Evolutionary conservation across 2,113 vertebrate genomes (phyloP).

Genomic region (Bostrychus sinensis): DNA sequence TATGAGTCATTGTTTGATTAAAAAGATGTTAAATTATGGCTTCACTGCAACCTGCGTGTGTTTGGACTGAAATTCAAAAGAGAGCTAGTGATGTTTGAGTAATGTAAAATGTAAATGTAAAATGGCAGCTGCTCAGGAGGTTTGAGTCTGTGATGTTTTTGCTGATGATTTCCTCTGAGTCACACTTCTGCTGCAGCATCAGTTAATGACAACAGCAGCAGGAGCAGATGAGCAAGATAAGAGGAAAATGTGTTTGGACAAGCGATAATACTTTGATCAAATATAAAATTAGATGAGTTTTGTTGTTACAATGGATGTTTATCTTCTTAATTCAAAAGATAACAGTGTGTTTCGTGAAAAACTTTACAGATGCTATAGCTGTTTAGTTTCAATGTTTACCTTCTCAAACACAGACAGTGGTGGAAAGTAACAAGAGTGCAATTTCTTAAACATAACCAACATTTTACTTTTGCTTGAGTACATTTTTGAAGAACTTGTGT

Average conservation of each 20-base stretch:
- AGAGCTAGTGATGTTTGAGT: not conserved
- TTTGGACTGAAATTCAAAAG: not conserved
- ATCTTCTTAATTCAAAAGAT: not conserved
- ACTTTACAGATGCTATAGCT: not conserved
- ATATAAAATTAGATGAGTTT: not conserved
- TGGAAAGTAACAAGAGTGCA: too few species aligned
- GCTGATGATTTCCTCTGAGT: too few species aligned
- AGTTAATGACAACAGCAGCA: not conserved
- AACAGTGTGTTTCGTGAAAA: not conserved
- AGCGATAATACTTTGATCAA: not conserved
- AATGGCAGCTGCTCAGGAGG: slow-evolving; percentile 4
- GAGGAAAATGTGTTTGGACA: not conserved
- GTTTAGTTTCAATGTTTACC: not conserved
- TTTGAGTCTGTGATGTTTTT: not conserved
- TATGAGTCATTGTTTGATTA: too few species aligned
- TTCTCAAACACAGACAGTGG: too few species aligned
- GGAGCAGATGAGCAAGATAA: not conserved
- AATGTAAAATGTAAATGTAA: not conserved
- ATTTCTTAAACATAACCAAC: too few species aligned
- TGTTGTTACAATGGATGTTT: not conserved
- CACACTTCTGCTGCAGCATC: too few species aligned
- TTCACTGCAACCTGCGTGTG: not conserved
- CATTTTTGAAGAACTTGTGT: too few species aligned
- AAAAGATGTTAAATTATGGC: not conserved
- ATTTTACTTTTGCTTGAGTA: too few species aligned